phyloP scores from a whole-genome alignment of 2,113 vertebrate species.

The Brachirus orientalis region DNA sequence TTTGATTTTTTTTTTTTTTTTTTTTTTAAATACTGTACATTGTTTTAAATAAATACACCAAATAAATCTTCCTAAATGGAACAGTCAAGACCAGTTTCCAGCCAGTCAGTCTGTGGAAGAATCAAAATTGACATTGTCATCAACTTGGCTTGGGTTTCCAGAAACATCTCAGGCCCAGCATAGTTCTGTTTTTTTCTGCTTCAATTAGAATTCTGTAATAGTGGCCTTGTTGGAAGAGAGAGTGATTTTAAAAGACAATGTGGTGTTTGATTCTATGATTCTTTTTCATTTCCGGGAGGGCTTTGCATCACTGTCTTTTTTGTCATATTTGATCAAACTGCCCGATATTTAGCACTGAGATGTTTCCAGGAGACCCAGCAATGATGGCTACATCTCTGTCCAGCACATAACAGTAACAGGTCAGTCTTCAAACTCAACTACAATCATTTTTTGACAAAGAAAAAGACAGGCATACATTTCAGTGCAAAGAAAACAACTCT shows the following conservation, averaged over 20 bases:
- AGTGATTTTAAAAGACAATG: constrained; percentile 34
- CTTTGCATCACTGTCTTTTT: not conserved
- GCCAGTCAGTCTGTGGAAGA: constrained; percentile 90
- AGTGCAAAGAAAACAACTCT: constrained; percentile 89
- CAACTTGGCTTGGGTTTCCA: constrained; percentile 49
- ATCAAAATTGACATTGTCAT: constrained; percentile 62
- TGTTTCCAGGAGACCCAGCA: constrained; percentile 61
- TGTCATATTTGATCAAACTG: constrained; percentile 39
- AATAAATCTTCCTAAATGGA: constrained; percentile 90
- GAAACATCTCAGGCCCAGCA: constrained; percentile 54
- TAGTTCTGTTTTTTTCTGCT: not conserved
- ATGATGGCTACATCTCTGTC: constrained; percentile 64
- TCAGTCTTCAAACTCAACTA: constrained; percentile 93
- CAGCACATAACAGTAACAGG: constrained; percentile 85
- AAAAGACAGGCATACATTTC: constrained; percentile 88
- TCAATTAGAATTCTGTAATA: constrained; percentile 85
- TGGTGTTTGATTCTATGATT: not conserved
- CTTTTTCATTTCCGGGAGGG: not conserved
- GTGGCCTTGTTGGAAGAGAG: too few relatives aligned
- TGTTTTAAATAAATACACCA: constrained; percentile 98
- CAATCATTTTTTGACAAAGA: constrained; percentile 84
- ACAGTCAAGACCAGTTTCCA: constrained; percentile 92
- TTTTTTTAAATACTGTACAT: constrained; percentile 99
- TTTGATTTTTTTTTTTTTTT: constrained; percentile 54
- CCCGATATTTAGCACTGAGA: too few relatives aligned